Evolutionary conservation across 2,888 invertebrate species (phyloP).

Genomic region (Sceliomorpha sp.): DNA sequence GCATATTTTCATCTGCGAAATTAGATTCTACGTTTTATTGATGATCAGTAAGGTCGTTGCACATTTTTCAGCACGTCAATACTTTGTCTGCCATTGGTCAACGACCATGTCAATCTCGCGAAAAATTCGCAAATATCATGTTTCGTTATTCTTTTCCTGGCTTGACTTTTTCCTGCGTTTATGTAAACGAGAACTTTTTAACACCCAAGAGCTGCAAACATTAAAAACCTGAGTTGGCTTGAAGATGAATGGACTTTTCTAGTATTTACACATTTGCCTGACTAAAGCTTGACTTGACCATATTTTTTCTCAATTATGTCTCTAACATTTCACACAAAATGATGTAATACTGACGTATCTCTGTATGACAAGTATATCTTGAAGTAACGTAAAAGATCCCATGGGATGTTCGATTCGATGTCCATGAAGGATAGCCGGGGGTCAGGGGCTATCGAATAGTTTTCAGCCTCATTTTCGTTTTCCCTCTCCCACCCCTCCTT

Average conservation of each 20-base stretch:
- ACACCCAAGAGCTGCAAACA: too few relatives aligned
- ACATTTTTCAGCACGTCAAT: conserved; percentile 38
- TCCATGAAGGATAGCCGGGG: conserved; percentile 77
- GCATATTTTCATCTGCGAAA: conserved; percentile 54
- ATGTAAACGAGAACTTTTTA: too few relatives aligned
- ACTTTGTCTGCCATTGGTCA: conserved; percentile 37
- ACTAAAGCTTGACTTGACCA: too few relatives aligned
- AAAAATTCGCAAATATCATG: too few relatives aligned
- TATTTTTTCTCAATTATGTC: too few relatives aligned
- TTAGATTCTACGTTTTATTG: conserved; percentile 50
- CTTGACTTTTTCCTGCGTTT: too few relatives aligned
- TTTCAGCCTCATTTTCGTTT: conserved; percentile 61
- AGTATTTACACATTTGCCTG: too few relatives aligned
- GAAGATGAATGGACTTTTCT: too few relatives aligned
- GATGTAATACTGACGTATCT: conserved; percentile 12
- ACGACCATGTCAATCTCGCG: conserved; percentile 26
- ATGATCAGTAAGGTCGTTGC: conserved; percentile 39
- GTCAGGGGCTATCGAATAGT: conserved; percentile 77
- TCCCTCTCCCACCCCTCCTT: conserved; percentile 59
- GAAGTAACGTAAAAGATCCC: conserved; percentile 51
- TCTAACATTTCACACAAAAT: background rate
- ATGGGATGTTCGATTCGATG: conserved; percentile 56
- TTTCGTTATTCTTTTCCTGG: too few relatives aligned
- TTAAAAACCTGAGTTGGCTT: too few relatives aligned
- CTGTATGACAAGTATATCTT: conserved; percentile 54